A percentile compares a stretch with the other conserved stretches of the same genome.
phyloP scores from a whole-genome alignment of 2,797 vertebrate species.

The Enteromius afrohamiltoni region DNA sequence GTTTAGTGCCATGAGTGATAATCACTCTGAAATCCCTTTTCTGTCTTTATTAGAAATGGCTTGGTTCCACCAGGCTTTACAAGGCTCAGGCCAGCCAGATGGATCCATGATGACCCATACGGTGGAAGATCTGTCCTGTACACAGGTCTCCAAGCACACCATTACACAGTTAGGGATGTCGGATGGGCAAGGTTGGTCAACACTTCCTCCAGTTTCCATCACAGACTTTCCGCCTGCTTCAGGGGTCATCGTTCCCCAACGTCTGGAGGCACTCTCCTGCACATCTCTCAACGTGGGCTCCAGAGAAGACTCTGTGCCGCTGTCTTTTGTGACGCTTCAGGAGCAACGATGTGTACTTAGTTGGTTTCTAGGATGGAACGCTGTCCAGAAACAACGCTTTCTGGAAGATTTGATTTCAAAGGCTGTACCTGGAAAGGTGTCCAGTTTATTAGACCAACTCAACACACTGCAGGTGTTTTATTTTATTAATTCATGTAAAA shows the following conservation, averaged over 20 bases:
- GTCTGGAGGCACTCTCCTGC: conserved; percentile 71
- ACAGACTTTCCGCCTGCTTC: conserved; percentile 67
- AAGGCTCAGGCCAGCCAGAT: conserved; percentile 57
- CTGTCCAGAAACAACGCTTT: conserved; percentile 82
- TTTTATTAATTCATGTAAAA: neutral
- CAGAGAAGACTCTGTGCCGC: conserved; percentile 62
- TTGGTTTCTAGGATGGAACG: conserved; percentile 86
- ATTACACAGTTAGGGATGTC: conserved; percentile 39
- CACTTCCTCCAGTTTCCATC: conserved; percentile 46
- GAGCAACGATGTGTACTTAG: conserved; percentile 89
- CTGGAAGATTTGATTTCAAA: conserved; percentile 86
- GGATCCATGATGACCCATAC: conserved; percentile 37
- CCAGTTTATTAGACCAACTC: conserved; percentile 84
- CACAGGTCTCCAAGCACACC: conserved; percentile 41
- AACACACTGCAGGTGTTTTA: conserved; percentile 81
- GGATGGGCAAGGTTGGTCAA: conserved; percentile 54
- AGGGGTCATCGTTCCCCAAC: conserved; percentile 63
- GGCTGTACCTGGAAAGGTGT: conserved; percentile 88
- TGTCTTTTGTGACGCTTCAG: conserved; percentile 86
- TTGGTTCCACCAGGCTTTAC: conserved; percentile 72
- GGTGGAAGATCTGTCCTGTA: conserved; percentile 33
- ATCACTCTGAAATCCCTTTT: conserved; percentile 20
- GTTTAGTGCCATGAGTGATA: conserved; percentile 7
- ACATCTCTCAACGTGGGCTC: conserved; percentile 58
- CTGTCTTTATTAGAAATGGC: conserved; percentile 67